phyloP scores from a whole-genome alignment of 2,113 vertebrate genomes.

The Balaeniceps rex region DNA sequence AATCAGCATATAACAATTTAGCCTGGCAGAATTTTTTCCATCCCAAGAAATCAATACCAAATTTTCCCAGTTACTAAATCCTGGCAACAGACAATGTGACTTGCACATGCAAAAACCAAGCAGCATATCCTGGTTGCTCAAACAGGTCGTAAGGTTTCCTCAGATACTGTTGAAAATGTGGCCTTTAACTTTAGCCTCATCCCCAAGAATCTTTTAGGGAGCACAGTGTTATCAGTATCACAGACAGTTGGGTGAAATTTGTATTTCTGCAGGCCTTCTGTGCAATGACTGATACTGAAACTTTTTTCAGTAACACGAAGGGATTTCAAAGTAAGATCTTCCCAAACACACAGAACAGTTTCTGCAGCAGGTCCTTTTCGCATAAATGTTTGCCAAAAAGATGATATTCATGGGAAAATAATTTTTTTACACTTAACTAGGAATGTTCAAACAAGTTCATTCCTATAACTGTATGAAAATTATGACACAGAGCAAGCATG shows the following conservation, averaged over 20 bases:
- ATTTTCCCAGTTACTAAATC: background rate
- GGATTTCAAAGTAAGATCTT: background rate
- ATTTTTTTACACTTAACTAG: background rate
- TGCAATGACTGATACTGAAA: background rate
- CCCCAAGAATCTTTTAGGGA: background rate
- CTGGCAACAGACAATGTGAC: background rate
- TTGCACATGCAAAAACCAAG: background rate
- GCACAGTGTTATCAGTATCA: background rate
- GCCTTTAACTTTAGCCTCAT: background rate
- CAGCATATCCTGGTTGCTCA: background rate
- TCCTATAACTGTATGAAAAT: background rate
- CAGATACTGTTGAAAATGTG: background rate
- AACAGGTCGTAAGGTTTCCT: background rate
- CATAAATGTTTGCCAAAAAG: background rate
- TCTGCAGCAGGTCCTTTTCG: background rate
- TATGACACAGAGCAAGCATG: background rate
- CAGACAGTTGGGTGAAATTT: background rate
- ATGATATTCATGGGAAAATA: background rate
- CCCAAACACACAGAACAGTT: background rate
- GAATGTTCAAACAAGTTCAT: background rate
- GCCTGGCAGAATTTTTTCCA: background rate
- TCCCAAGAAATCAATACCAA: background rate
- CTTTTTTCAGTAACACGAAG: background rate
- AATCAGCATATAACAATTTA: background rate
- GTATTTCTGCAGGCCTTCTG: background rate